Evolutionary conservation across 2,888 invertebrate species (phyloP), one percentile per base, ranked within the genome.

Genomic region (Phyllotreta cruciferae): DNA sequence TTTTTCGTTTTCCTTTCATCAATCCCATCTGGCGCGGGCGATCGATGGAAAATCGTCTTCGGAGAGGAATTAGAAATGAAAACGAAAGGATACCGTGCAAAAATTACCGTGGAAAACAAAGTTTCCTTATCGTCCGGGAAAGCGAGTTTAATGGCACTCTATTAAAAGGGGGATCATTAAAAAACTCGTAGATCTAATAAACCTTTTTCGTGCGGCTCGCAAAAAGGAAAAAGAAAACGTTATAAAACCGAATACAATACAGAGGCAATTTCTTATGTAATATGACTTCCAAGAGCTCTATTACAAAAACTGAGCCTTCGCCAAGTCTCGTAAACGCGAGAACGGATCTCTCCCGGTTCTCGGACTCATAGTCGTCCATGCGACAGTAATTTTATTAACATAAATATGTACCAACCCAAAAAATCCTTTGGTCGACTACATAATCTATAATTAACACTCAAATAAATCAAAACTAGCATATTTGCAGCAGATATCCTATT

Each of bases 241-340:
- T 37, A 37, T 37, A 52, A 52, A 52, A n/a, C 37, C 10, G 34
- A 37, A 37, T 52, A 52, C 52, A 62, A 56, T 66, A 64, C 56
- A 53, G 60, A 52, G 58, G 62, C 60, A 53, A 64, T 66, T 41
- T 58, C 63, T 61, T 61, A 58, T 55, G 57, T 62, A 60, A 62
- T 64, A 61, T 66, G 66, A 66, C 66, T 63, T 57, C 47, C 58
- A 24, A 24, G 41, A 55, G 57, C 60, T 65, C 60, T 54, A 60
- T 60, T 41, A 53, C 55, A 68, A 66, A 63, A 64, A 64, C 60
- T 53, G 41, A 55, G 55, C 54, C 35, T 62, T 62, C 60, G 62
- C 66, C 55, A 49, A 65, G 65, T 56, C 60, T 63, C 65, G 62
- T 69, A 69, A 69, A 69, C 60, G 41, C 14, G 60, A 34, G n/a